These are phyloP conservation scores for Poecile atricapillus DNA, from an alignment of 2,113 vertebrate genomes.

Conservation along the genomic window DNA sequence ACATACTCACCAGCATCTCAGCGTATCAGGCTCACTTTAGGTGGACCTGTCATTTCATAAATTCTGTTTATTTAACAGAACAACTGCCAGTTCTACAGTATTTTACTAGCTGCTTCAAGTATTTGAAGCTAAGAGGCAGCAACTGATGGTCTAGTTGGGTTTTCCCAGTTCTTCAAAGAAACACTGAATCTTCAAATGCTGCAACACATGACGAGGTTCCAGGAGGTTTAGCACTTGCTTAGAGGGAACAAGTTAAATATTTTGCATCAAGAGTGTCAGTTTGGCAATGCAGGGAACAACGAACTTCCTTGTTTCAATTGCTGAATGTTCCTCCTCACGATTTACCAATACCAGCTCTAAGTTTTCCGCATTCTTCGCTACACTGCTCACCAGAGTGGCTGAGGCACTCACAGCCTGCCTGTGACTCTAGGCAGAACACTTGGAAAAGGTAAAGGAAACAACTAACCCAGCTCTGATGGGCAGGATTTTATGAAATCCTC, in stretches of 20 bases:
- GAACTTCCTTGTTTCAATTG: constrained; percentile 39
- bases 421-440: not conserved
- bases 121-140: not conserved
- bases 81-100: not conserved
- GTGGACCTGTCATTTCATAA: not conserved
- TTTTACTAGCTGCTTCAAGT: not conserved
- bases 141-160: not conserved
- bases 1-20: fast-evolving
- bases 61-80: not conserved
- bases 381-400: not conserved
- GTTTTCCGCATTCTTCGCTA: not conserved
- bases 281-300: constrained; percentile 21
- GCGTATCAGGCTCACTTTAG: fast-evolving
- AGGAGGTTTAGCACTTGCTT: not conserved
- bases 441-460: not conserved
- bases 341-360: not conserved
- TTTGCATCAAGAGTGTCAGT: not conserved
- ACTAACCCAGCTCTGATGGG: not conserved
- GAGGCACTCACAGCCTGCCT: not conserved
- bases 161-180: not conserved
- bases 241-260: not conserved
- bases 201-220: not conserved
- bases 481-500: not conserved
- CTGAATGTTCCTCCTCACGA: not conserved
- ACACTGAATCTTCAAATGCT: not conserved